phyloP scores from a whole-genome alignment of 2,888 invertebrate genomes.

The Metallyticus violacea region DNA sequence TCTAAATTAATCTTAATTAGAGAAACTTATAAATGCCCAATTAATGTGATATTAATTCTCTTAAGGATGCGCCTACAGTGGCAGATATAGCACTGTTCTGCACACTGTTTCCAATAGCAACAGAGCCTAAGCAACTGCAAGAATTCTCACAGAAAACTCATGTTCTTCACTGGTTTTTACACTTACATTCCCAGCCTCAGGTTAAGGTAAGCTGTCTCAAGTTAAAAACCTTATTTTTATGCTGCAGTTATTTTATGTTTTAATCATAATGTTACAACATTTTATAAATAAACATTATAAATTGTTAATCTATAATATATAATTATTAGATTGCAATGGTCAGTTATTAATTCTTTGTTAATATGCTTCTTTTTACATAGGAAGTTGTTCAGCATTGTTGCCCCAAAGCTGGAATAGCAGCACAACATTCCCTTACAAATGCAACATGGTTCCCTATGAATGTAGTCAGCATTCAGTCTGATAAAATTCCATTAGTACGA shows the following conservation, averaged over 20 bases:
- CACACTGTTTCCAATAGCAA: constrained; percentile 63
- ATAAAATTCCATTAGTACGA: neutral
- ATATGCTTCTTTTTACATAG: neutral
- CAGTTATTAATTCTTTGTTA: no score
- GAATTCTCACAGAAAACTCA: constrained; percentile 55
- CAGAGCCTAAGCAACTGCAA: constrained; percentile 55
- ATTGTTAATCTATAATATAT: no score
- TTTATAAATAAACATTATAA: no score
- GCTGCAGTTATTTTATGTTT: neutral
- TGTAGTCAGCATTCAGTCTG: neutral
- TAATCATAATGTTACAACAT: neutral
- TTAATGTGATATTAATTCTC: no score
- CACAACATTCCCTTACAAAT: neutral
- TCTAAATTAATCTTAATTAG: no score
- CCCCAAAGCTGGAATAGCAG: constrained; percentile 19
- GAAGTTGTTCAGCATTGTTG: constrained; percentile 38
- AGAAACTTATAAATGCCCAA: no score
- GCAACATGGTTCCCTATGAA: constrained; percentile 22
- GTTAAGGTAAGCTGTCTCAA: constrained; percentile 46
- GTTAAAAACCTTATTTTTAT: neutral
- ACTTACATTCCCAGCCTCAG: constrained; percentile 54
- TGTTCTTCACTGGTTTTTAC: constrained; percentile 60
- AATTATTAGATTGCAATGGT: no score
- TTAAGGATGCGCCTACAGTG: constrained; percentile 59
- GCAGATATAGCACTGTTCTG: constrained; percentile 74